Evolutionary conservation across 37 sponge, comb jelly and placozoan genomes (phyloP).

Genomic region (Oopsacas minuta): DNA sequence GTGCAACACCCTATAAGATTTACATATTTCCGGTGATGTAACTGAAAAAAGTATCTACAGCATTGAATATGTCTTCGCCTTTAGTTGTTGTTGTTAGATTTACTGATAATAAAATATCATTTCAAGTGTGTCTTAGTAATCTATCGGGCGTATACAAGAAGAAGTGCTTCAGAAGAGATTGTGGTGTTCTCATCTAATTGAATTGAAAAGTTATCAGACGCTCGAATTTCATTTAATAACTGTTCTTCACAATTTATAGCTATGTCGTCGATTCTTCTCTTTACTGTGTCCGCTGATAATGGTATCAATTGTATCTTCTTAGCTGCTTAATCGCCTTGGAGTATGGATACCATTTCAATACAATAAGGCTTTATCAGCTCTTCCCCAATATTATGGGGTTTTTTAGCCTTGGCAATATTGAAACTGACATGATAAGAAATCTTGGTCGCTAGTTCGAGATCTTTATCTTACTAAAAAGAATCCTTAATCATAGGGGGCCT

Average conservation of each 20-base stretch:
- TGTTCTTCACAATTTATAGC: background rate
- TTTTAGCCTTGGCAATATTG: no score
- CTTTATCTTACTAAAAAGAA: no score
- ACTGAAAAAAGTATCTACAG: background rate
- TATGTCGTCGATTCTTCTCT: no score
- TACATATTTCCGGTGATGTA: background rate
- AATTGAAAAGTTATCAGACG: background rate
- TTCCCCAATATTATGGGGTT: no score
- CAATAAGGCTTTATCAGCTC: background rate
- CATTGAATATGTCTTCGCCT: background rate
- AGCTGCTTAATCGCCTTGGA: background rate
- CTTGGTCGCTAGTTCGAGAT: no score
- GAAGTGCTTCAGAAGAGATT: background rate
- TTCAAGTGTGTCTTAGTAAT: background rate
- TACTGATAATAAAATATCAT: background rate
- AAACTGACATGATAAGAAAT: no score
- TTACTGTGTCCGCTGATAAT: background rate
- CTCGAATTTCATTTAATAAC: background rate
- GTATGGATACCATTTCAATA: background rate
- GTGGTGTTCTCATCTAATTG: background rate
- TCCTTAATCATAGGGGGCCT: no score
- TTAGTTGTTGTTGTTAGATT: background rate
- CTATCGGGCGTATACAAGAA: background rate
- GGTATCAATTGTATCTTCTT: background rate
- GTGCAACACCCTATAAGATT: background rate